Conservation (phyloP, 2,797 vertebrate species). For the Lagorchestes hirsutus region DNA sequence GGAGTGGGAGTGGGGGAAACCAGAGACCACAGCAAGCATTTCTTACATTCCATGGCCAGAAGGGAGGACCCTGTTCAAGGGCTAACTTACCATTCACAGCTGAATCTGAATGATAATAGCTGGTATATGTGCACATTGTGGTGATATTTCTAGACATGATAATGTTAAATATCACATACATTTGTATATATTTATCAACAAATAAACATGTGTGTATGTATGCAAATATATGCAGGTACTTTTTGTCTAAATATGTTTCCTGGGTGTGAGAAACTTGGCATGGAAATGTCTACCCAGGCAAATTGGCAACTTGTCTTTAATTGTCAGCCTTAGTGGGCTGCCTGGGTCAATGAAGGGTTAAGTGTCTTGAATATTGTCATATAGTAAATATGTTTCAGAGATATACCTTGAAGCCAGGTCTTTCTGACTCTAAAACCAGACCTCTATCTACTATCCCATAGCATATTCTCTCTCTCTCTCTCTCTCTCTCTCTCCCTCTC, state of each 20-base stretch:
- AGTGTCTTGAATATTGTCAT: background rate
- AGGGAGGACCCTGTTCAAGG: background rate
- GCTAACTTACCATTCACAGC: background rate
- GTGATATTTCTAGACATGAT: background rate
- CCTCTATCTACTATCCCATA: background rate
- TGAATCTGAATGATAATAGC: background rate
- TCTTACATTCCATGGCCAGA: background rate
- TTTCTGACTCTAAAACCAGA: background rate
- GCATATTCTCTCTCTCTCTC: background rate
- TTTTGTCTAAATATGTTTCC: background rate
- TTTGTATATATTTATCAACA: background rate
- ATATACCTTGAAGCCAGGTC: background rate
- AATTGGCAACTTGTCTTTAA: background rate
- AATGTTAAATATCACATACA: background rate
- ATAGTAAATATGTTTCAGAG: background rate
- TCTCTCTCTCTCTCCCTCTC: too few relatives aligned
- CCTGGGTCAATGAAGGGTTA: background rate
- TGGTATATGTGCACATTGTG: background rate
- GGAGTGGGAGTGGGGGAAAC: conserved; percentile 1
- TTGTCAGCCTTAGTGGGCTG: background rate
- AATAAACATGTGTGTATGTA: background rate
- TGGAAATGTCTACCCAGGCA: background rate
- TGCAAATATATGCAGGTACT: background rate
- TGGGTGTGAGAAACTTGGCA: background rate
- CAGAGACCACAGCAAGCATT: background rate